Evolutionary conservation across 2,888 invertebrate genomes (phyloP).

Genomic region (Phrixothrix hirtus): DNA sequence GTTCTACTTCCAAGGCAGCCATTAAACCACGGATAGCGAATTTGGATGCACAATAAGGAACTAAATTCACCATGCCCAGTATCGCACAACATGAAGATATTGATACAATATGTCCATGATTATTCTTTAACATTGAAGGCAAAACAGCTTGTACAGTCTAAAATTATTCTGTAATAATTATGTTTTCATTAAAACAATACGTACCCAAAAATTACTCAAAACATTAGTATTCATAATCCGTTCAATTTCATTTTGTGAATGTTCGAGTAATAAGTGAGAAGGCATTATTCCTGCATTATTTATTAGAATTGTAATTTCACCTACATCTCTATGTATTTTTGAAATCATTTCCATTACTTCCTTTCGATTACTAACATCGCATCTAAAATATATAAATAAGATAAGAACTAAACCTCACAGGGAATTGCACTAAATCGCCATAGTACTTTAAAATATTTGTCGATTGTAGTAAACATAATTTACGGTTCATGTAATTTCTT

Average conservation of each 20-base stretch:
- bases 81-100: constrained; percentile 78
- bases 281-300: constrained; percentile 91
- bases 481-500: too few species aligned
- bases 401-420: too few species aligned
- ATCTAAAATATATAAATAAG: constrained; percentile 57
- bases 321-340: constrained; percentile 69
- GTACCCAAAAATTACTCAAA: constrained; percentile 79
- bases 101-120: constrained; percentile 76
- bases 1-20: constrained; percentile 79
- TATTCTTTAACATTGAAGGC: constrained; percentile 74
- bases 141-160: constrained; percentile 75
- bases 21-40: constrained; percentile 83
- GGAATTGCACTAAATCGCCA: too few species aligned
- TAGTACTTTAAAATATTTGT: neutral
- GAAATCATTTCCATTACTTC: constrained; percentile 67
- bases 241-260: constrained; percentile 69
- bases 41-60: constrained; percentile 83
- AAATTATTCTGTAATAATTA: constrained; percentile 18
- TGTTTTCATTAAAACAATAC: constrained; percentile 30
- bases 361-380: constrained; percentile 75
- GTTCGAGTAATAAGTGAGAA: constrained; percentile 68
- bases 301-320: constrained; percentile 75
- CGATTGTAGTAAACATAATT: too few species aligned
- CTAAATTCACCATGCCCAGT: constrained; percentile 72
- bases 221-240: constrained; percentile 76